A percentile compares a stretch with the other conserved stretches of the same genome.
These are phyloP conservation scores for Cephalopterus ornatus DNA, from an alignment of 2,113 vertebrate species.

Conservation along the genomic window DNA sequence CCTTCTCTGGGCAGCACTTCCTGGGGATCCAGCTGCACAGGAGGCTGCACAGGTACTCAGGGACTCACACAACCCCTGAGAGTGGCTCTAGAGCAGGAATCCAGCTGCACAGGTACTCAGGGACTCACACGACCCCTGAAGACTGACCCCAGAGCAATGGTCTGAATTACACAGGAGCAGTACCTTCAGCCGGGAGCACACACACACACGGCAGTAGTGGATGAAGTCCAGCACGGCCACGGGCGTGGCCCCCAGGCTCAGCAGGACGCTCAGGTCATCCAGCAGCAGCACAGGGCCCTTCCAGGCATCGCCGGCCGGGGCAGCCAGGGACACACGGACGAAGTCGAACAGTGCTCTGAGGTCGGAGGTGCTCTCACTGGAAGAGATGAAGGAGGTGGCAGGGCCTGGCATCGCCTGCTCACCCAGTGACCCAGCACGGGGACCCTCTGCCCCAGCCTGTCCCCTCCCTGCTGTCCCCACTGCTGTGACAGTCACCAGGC, in stretches of 20 bases:
- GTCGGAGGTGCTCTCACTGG: slow-evolving; percentile 49
- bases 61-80: background rate
- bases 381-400: background rate
- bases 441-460: background rate
- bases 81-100: too few species aligned
- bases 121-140: too few species aligned
- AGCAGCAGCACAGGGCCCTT: slow-evolving; percentile 82
- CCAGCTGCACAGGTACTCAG: background rate
- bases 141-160: rapidly evolving
- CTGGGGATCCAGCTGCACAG: background rate
- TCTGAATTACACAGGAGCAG: background rate
- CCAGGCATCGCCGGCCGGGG: background rate
- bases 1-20: background rate
- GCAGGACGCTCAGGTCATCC: slow-evolving; percentile 85
- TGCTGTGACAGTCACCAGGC: background rate
- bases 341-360: slow-evolving; percentile 80
- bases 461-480: background rate
- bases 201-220: slow-evolving; percentile 84
- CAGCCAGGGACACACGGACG: slow-evolving; percentile 65
- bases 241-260: slow-evolving; percentile 79
- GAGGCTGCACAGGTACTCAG: too few species aligned
- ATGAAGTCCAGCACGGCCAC: slow-evolving; percentile 84
- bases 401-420: background rate
- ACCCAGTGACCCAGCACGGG: rapidly evolving
- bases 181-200: slow-evolving; percentile 85